Evolutionary conservation across 2,113 vertebrate genomes (phyloP).

Genomic region (Oncorhynchus clarkii): DNA sequence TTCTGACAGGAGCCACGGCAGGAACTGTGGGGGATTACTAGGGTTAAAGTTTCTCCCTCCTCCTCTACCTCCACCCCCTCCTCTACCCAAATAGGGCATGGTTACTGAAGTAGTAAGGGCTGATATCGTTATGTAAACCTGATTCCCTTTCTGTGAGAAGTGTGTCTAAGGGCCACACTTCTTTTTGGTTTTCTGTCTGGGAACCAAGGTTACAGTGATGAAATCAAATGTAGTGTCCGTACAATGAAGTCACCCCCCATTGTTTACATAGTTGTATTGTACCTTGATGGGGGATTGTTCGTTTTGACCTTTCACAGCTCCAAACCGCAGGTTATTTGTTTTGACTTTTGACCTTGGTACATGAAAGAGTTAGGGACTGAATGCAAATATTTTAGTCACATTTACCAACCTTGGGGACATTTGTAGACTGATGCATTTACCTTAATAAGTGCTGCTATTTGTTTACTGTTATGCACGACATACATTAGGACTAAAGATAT

Average conservation of each 20-base stretch:
- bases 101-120: conserved; percentile 50
- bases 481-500: no score
- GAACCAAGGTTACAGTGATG: conserved; percentile 69
- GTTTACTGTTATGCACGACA: no score
- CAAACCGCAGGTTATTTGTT: no score
- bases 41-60: conserved; percentile 51
- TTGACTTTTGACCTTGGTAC: no score
- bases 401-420: no score
- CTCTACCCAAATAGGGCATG: conserved; percentile 66
- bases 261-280: conserved; percentile 66
- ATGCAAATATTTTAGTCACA: no score
- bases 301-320: conserved; percentile 35
- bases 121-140: conserved; percentile 50
- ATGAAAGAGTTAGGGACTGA: no score
- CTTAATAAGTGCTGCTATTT: no score
- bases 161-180: conserved; percentile 36
- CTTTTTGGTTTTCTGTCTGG: conserved; percentile 44
- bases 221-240: conserved; percentile 43
- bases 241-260: conserved; percentile 66
- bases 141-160: conserved; percentile 48
- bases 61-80: neutral
- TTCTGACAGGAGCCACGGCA: conserved; percentile 58
- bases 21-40: conserved; percentile 60
- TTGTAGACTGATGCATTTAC: no score
- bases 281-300: conserved; percentile 43